Evolutionary conservation across 2,888 invertebrate species (phyloP), one percentile per base, ranked within the genome.

Genomic region (Drosophila seclusa): DNA sequence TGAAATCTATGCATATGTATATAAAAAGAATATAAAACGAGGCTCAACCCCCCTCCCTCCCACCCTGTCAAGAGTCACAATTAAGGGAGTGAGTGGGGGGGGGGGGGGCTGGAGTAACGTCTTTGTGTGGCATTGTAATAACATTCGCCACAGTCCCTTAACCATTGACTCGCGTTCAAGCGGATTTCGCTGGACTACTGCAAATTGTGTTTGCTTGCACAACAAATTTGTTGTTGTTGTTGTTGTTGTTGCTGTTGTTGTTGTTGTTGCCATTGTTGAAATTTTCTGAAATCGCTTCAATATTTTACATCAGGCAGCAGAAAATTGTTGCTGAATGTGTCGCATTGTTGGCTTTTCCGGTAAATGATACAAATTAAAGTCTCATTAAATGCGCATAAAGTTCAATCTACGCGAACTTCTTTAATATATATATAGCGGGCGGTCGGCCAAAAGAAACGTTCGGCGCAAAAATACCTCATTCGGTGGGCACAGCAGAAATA

Each of bases 161-260:
- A 71, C 60, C 63, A 50, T 63, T 70, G 68, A 72, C 54, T 70
- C 58, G 54, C 50, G 60, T 73, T 78, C 60, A 73, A 68, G 77
- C 81, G 73, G 73, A 81, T 87, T 85, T 83, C 60, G 77, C 73
- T 73, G 86, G 77, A 77, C 87, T 77, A 77, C 75, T 69, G 73
- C 73, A 69, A 83, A 69, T 76, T 76, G 36, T 40, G 66, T 72
- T 79, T 77, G 76, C 84, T 72, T 68, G 61, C 63, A 68, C 71
- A 66, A 63, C 36, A 58, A 48, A 40, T n/a, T 8, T 18, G 5
- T 31, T 32, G 18, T 4, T 27, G 8, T 24, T 52, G 21, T 21
- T 21, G 21, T 5, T 27, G 10, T 11, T 32, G 1, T 21, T 21
- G 8, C 32, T 52, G 4, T 5, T 49, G 18, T n/a, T 18, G 2